A percentile compares a stretch with the other conserved stretches of the same genome.
These are phyloP conservation scores for Agrochola lota DNA, from an alignment of 2,888 invertebrate species.

Conservation along the genomic window DNA sequence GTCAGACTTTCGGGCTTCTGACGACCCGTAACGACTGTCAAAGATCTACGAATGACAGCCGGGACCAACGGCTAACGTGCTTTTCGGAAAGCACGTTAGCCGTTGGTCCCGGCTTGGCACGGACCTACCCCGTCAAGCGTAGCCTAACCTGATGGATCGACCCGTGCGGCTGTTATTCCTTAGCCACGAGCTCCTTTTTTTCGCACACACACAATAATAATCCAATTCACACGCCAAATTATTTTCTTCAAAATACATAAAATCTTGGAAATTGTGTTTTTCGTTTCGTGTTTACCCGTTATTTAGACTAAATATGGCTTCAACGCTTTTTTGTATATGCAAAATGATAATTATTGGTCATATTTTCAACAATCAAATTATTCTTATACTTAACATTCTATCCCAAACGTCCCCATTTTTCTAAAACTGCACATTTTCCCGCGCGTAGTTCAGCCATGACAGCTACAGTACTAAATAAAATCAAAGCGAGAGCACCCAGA, in stretches of 20 bases:
- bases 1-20: no score
- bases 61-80: no score
- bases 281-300: neutral
- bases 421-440: slow-evolving; percentile 37
- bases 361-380: neutral
- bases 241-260: neutral
- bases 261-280: neutral
- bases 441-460: slow-evolving; percentile 43
- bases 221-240: neutral
- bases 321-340: neutral
- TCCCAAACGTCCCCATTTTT: slow-evolving; percentile 30
- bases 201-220: neutral
- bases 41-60: no score
- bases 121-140: no score
- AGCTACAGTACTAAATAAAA: slow-evolving; percentile 60
- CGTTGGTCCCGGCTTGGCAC: no score
- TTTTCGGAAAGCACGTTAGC: no score
- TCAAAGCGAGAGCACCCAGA: slow-evolving; percentile 67
- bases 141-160: no score
- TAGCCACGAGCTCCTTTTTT: no score
- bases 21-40: no score
- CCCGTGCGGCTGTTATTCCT: no score
- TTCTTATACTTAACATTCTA: neutral
- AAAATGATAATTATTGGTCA: neutral
- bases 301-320: neutral